Evolutionary conservation across 2,113 vertebrate species (phyloP), one percentile per base, ranked within the genome.

Genomic region (Oplegnathus fasciatus): DNA sequence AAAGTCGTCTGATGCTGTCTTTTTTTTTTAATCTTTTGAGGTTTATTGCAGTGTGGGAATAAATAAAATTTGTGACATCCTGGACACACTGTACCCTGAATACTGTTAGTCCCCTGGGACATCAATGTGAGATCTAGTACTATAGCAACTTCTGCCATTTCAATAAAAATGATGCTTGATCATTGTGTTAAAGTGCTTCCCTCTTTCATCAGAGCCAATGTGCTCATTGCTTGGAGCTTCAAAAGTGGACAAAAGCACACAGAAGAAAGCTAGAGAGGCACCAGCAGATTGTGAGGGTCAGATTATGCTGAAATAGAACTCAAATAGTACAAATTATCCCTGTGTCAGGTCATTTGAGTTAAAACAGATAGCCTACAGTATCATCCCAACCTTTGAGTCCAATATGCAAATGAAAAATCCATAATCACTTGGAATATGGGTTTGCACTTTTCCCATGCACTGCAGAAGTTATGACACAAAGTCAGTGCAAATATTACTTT

Each of bases 401-500:
- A 78, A 82, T 86, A 85, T 84, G 20, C 69, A 82, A 88, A 85
- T 82, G 30, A 60, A 55, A 86, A 75, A 75, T 46, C 44, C 66
- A 70, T 66, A 87, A 89, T 86, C 54, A 78, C 76, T 70, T 61
- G 37, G 72, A 80, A 76, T 68, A 80, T 40, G 70, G 50, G 37
- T 82, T 72, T 78, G 61, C 46, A 76, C 34, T 9, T 80, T 89
- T 82, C 48, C 26, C 15, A 0, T 48, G 57, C 52, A 68, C 71
- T 65, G 50, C 52, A 58, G 30, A 91, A 60, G 57, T 9, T 81
- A 20, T 67, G 82, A 73, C 78, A 84, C 50, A 83, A 46, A 85
- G 62, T 78, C 72, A 58, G 65, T 37, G 26, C 80, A 90, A 74
- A 91, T 84, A 89, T 91, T 86, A 74, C 55, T 92, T 77, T 86